Base-by-base conservation (phyloP, 35 echinoderm and acorn worm genomes). In the Anneissia japonica region DNA sequence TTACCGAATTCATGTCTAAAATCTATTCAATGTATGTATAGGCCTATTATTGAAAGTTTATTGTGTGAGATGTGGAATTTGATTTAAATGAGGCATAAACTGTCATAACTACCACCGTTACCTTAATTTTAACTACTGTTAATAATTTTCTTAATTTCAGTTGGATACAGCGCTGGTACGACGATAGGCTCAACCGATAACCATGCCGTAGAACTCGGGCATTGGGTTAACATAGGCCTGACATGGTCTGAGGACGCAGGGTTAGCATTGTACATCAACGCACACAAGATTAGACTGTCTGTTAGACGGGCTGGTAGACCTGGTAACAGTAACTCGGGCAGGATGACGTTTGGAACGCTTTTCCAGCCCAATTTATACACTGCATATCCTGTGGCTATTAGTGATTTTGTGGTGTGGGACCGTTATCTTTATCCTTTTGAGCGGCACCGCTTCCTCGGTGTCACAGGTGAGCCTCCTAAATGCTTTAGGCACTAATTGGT, bases 341-440 rank as follows among this genome's bases (percentile, higher is more conserved):
- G 51, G 19, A 64, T 64, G 21, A 64, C 51, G 26, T 64, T 64
- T 64, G 51, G 51, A 16, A 64, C 51, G 19, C 10, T 64, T 9
- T 64, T 19, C 21, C 7, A 9, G 26, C 40, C 40, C 4, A 6
- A 43, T 43, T 9, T 45, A 38, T 43, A 79, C 9, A 80, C 81
- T 13, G 90, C 87, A 0, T 86, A 75, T 74, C 87, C 94, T 0
- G 41, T 90, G 7, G 55, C 74, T 35, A 39, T 84, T 34, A 93
- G 72, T 35, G 94, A 97, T 76, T 43, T 97, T 13, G 94, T 97
- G 0, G 64, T 92, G 0, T 97, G 94, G 94, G 84, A 92, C n/a
- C 79, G 94, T 19, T 37, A 55, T 3, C 73, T 97, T 19, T 77
- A 82, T 19, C 56, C 74, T 73, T 92, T 87, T 74, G 94, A 97